Evolutionary conservation across 1,140 invertebrate genomes (phyloP), one percentile per base, ranked within the genome.

Genomic region (Drosophila murphyi): DNA sequence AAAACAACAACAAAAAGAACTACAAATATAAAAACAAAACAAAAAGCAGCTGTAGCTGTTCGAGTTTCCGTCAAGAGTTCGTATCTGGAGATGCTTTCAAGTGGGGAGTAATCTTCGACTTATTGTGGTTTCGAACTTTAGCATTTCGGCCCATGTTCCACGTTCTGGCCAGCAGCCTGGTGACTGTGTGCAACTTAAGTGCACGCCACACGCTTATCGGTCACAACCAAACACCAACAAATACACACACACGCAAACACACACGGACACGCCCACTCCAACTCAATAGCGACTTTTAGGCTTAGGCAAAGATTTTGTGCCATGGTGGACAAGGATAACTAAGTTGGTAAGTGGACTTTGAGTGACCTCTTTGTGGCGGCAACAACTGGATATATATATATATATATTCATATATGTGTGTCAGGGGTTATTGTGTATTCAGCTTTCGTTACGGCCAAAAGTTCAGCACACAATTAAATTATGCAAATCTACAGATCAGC

Each of bases 271-370:
- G 43, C 59, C 55, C 60, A 57, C 29, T 67, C 56, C 45, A 41
- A 57, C 64, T 55, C 71, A 73, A 73, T 74, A 61, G 51, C 70
- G 67, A 78, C 85, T 89, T 88, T 83, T 83, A 77, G 82, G 80
- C 65, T 89, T 83, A 88, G 77, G 77, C 70, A 68, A 88, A 88
- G 85, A 89, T 83, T 88, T 87, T 71, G 65, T n/a, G 79, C 35
- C 61, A 71, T 57, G 65, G 47, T 35, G 28, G 32, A 34, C 29
- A 45, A n/a, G 72, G 56, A 34, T 50, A 73, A 75, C 67, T 80
- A 72, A 89, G 77, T 89, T 79, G 76, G 83, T 88, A 88, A 88
- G 83, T 89, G 83, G 83, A 83, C 83, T 88, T 89, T 83, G 85
- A 89, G 74, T 88, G 83, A 88, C 83, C 83, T 88, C 87, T 88